These are phyloP conservation scores for Nixonia krombeini DNA, from an alignment of 1,140 invertebrate species.

Conservation along the genomic window DNA sequence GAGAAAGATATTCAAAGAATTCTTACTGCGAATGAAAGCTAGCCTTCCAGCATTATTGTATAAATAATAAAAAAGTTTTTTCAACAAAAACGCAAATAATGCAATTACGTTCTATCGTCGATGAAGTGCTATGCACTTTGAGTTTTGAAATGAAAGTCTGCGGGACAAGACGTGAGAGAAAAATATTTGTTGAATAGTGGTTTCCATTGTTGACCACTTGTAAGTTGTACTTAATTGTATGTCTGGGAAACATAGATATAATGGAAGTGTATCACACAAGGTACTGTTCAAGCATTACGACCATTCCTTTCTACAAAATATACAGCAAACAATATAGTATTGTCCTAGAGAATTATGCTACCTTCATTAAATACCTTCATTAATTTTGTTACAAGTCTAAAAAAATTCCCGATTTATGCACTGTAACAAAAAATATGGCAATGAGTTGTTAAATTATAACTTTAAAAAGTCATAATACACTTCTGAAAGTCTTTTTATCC, in stretches of 20 bases:
- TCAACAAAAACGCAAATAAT: neutral
- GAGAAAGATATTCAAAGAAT: neutral
- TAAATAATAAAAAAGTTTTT: neutral
- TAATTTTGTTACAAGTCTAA: no score
- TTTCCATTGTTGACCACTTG: slow-evolving; percentile 59
- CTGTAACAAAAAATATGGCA: no score
- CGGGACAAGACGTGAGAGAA: slow-evolving; percentile 39
- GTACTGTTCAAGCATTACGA: slow-evolving; percentile 42
- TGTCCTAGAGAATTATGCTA: no score
- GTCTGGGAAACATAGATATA: slow-evolving; percentile 45
- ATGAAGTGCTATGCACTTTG: slow-evolving; percentile 56
- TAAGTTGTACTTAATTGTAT: slow-evolving; percentile 61
- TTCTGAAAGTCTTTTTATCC: no score
- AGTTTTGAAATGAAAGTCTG: slow-evolving; percentile 51
- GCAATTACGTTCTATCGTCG: slow-evolving; percentile 46
- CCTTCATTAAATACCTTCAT: no score
- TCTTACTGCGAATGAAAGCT: no score
- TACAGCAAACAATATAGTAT: no score
- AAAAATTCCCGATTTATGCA: no score
- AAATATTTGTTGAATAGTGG: slow-evolving; percentile 64
- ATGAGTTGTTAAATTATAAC: no score
- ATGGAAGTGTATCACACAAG: slow-evolving; percentile 44
- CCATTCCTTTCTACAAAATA: slow-evolving; percentile 49
- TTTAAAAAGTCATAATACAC: no score
- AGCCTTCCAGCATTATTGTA: neutral